Evolutionary conservation across 2,888 invertebrate genomes (phyloP).

Genomic region (Acanthosepion pharaonis): DNA sequence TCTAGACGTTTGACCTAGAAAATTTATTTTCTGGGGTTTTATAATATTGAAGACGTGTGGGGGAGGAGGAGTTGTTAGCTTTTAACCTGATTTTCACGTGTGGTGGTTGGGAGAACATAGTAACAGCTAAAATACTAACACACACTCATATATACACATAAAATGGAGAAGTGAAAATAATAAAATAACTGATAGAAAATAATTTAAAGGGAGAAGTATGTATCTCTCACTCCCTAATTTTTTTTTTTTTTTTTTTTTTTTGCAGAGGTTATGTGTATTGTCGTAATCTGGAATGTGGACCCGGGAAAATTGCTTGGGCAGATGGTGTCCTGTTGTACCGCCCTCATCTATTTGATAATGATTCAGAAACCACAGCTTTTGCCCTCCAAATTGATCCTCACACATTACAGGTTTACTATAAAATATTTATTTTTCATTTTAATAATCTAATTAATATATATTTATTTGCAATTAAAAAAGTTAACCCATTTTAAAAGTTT

Average conservation of each 20-base stretch:
- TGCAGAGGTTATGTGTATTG: constrained; percentile 73
- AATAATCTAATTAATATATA: neutral
- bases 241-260: constrained; percentile 47
- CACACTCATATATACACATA: no score
- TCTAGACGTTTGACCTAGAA: no score
- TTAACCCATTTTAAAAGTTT: neutral
- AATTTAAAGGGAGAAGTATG: no score
- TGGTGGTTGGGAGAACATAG: no score
- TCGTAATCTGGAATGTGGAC: constrained; percentile 66
- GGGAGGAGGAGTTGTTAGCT: no score
- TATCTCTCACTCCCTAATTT: no score
- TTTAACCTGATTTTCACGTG: no score
- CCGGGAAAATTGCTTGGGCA: constrained; percentile 70
- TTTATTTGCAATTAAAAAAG: neutral
- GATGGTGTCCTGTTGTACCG: constrained; percentile 64
- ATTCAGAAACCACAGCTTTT: constrained; percentile 60
- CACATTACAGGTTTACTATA: constrained; percentile 65
- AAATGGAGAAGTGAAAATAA: no score
- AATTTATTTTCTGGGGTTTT: no score
- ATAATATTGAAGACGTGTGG: no score
- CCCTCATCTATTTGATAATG: constrained; percentile 67
- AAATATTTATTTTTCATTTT: neutral
- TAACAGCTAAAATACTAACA: no score
- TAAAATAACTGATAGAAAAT: neutral
- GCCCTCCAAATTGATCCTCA: constrained; percentile 66